A percentile compares a stretch with the other conserved stretches of the same genome.
Evolutionary conservation across 2,113 vertebrate species (phyloP).

Genomic region (Actenoides hombroni): DNA sequence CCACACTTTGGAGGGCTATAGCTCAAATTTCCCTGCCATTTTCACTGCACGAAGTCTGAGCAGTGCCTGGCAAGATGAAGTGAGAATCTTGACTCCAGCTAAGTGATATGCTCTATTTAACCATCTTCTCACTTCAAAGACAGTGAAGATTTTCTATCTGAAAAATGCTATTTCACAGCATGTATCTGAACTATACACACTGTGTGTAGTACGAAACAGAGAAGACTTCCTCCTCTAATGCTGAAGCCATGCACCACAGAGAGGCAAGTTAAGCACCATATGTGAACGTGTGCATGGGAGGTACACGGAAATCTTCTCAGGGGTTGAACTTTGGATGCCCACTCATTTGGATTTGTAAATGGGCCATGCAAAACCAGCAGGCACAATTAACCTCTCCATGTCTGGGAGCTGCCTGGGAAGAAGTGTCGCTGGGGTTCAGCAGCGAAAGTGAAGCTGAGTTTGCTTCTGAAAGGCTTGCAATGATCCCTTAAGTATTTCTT

Average conservation of each 20-base stretch:
- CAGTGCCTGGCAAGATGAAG: neutral
- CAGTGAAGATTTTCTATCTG: neutral
- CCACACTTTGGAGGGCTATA: neutral
- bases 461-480: neutral
- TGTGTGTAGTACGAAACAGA: neutral
- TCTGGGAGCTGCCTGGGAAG: neutral
- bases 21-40: neutral
- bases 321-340: neutral
- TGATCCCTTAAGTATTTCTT: neutral
- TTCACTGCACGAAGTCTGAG: neutral
- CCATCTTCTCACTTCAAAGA: neutral
- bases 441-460: neutral
- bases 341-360: neutral
- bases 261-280: neutral
- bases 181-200: neutral
- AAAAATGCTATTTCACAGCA: neutral
- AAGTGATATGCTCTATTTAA: neutral
- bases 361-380: neutral
- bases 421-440: neutral
- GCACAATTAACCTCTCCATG: neutral
- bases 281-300: neutral
- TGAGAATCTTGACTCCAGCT: neutral
- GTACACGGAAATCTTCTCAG: neutral
- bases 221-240: conserved; percentile 8
- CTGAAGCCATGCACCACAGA: neutral